Evolutionary conservation across 2,888 invertebrate genomes (phyloP).

Genomic region (Nomada fucata): DNA sequence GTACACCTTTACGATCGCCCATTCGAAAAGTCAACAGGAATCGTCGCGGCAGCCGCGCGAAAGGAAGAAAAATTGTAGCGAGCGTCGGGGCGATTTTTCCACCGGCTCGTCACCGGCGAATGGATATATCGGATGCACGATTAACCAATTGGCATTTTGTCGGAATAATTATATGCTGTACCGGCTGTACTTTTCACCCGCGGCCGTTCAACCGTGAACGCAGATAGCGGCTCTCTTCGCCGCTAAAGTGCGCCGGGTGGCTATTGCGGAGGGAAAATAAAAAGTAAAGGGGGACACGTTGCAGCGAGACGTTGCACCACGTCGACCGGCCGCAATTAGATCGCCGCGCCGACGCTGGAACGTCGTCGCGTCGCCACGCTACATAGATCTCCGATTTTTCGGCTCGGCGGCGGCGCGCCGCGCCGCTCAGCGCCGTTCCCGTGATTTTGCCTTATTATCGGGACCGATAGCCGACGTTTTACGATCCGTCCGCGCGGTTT

Average conservation of each 20-base stretch:
- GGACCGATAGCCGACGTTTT: constrained; percentile 32
- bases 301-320: constrained; percentile 67
- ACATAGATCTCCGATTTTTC: constrained; percentile 46
- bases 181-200: constrained; percentile 69
- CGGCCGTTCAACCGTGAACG: constrained; percentile 71
- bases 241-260: constrained; percentile 57
- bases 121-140: constrained; percentile 66
- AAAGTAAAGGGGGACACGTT: constrained; percentile 51
- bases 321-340: constrained; percentile 60
- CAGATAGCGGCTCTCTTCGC: constrained; percentile 61
- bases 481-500: constrained; percentile 39
- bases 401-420: not conserved
- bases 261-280: constrained; percentile 12
- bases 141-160: constrained; percentile 73
- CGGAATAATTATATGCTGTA: constrained; percentile 68
- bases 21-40: not conserved
- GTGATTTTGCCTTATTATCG: constrained; percentile 39
- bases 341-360: constrained; percentile 35
- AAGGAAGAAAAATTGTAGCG: not conserved
- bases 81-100: constrained; percentile 33
- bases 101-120: constrained; percentile 49
- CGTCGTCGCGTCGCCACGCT: constrained; percentile 44
- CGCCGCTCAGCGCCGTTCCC: not conserved
- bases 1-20: not conserved
- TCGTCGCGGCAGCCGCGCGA: not conserved